Base-by-base conservation (phyloP, 23 tunicate genomes). In the Trididemnum clinides region DNA sequence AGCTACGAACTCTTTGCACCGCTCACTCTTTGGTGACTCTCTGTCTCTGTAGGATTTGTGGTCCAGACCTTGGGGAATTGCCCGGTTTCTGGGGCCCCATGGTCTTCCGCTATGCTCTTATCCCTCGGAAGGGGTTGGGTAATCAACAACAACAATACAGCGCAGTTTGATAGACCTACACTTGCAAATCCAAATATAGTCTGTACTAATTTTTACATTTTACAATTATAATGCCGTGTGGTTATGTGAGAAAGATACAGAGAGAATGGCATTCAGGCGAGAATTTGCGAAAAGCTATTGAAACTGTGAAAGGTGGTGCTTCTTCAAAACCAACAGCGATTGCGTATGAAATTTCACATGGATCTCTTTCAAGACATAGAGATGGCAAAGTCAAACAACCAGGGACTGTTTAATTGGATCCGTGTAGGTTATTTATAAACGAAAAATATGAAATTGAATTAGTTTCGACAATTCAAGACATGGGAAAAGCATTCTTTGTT, bases 401-500 rank as follows among this genome's bases (percentile, higher is more conserved):
- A 7, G 80, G 80, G 3, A 18, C 28, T 36, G 28, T 36, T 22
- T 3, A 4, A 37, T 38, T 73, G 38, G 80, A 28, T 10, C 18
- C 57, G 28, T 73, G 37, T 39, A 54, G 57, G 25, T 15, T 29
- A 73, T 27, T 12, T n/a, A 36, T 73, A 3, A 20, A 20, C 57
- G 12, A 37, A 12, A 26, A 36, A 5, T 19, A 15, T 39, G 80
- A 73, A 39, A 73, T 2, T 15, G 25, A 73, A 39, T 29, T 73
- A 12, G 80, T 38, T 37, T 19, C 10, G 57, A 36, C 6, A 15
- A 37, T 73, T 23, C 26, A 73, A 39, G 10, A 20, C 38, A 73
- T 73, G 80, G 57, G 38, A 37, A 36, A 36, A 38, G 57, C 57
- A 3, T 73, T 73, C 1, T 73, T 73, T 36, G 80, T 25, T 5